phyloP scores from a whole-genome alignment of 2,888 invertebrate species.

The Diarsia mendica region DNA sequence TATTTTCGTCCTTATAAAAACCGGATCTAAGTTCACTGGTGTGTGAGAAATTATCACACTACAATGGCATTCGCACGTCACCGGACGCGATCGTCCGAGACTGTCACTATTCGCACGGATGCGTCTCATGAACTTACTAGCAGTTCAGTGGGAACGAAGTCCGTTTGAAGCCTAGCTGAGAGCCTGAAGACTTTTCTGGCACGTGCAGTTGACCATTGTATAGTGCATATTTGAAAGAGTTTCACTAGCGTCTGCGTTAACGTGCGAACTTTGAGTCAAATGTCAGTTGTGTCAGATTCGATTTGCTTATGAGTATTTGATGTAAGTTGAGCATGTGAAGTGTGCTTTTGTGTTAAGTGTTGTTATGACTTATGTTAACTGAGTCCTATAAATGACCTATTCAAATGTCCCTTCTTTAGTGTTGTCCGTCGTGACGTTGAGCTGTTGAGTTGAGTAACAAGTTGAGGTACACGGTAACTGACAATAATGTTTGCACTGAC shows the following conservation, averaged over 20 bases:
- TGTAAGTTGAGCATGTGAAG: conserved; percentile 19
- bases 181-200: background rate
- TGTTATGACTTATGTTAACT: conserved; percentile 22
- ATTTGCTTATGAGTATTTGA: conserved; percentile 18
- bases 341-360: background rate
- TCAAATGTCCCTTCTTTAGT: too few relatives aligned
- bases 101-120: conserved; percentile 37
- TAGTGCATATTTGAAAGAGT: background rate
- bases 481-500: too few relatives aligned
- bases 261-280: conserved; percentile 14
- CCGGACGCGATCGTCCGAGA: conserved; percentile 28
- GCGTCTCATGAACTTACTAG: conserved; percentile 39
- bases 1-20: background rate
- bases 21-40: conserved; percentile 10
- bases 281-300: conserved; percentile 23
- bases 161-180: background rate
- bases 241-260: background rate
- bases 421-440: too few relatives aligned
- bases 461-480: too few relatives aligned
- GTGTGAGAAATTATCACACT: conserved; percentile 35
- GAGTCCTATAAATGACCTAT: too few relatives aligned
- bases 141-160: conserved; percentile 15
- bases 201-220: background rate
- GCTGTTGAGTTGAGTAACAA: too few relatives aligned
- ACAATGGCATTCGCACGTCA: conserved; percentile 23